Percentiles rank a stretch among this genome's conserved stretches.
phyloP scores from a whole-genome alignment of 2,797 vertebrate species.

The Serranus cabrilla region DNA sequence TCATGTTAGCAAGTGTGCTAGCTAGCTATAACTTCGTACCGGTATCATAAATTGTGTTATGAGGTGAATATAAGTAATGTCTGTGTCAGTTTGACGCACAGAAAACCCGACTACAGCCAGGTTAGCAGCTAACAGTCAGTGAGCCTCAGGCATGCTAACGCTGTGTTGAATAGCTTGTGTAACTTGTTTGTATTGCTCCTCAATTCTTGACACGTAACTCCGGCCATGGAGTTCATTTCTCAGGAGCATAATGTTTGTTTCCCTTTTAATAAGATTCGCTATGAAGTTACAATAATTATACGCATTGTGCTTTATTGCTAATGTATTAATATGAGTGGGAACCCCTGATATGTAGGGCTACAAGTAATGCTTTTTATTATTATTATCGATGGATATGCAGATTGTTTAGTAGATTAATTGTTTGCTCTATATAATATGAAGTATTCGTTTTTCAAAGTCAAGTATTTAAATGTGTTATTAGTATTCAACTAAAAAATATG shows the following conservation, averaged over 20 bases:
- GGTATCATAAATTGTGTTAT: neutral
- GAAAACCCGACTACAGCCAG: too few species aligned
- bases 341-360: neutral
- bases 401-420: too few species aligned
- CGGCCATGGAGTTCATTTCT: neutral
- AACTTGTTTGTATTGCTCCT: constrained; percentile 15
- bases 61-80: neutral
- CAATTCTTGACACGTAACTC: neutral
- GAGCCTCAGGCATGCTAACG: neutral
- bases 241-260: neutral
- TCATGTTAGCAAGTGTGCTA: constrained; percentile 20
- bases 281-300: too few species aligned
- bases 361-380: too few species aligned
- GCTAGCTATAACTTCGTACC: neutral
- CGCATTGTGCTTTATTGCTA: too few species aligned
- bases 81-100: neutral
- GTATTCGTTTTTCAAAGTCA: too few species aligned
- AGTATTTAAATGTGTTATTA: too few species aligned
- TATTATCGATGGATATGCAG: too few species aligned
- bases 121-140: constrained; percentile 4
- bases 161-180: constrained; percentile 7
- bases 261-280: neutral
- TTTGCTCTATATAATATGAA: too few species aligned
- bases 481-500: too few species aligned
- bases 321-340: neutral